These are phyloP conservation scores for Psittacula cyanocephala DNA, from an alignment of 2,113 vertebrate species.

Conservation along the genomic window DNA sequence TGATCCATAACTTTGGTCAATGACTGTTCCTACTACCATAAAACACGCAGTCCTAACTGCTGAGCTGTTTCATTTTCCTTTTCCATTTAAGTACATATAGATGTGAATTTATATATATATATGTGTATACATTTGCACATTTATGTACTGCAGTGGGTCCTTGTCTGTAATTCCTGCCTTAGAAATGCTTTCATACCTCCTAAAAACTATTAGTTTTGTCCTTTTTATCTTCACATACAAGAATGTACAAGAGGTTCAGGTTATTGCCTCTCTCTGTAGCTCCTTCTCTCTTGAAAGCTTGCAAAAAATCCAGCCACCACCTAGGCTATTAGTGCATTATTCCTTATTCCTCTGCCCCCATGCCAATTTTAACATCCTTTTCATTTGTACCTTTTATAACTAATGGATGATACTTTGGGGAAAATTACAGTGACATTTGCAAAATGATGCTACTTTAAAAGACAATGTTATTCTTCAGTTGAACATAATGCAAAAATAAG, in stretches of 20 bases:
- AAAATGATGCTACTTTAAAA: constrained; percentile 67
- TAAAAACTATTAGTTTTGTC: background rate
- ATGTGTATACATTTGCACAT: background rate
- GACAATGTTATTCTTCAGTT: constrained; percentile 43
- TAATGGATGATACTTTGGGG: constrained; percentile 65
- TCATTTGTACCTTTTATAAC: constrained; percentile 56
- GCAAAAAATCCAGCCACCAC: constrained; percentile 11
- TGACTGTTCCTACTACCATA: background rate
- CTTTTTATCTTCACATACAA: background rate
- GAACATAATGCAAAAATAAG: constrained; percentile 41
- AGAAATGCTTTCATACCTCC: background rate
- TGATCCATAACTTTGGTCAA: background rate
- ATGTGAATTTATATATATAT: background rate
- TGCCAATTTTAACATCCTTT: constrained; percentile 48
- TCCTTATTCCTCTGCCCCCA: constrained; percentile 8
- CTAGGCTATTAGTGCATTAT: constrained; percentile 32
- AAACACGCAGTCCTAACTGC: background rate
- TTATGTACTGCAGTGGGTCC: background rate
- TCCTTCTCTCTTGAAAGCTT: background rate
- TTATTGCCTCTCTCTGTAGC: background rate
- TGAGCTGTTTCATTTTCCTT: background rate
- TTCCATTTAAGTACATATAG: background rate
- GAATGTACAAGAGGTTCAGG: background rate
- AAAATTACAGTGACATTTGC: constrained; percentile 67
- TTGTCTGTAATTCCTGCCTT: background rate